Conservation (phyloP, 2,113 vertebrate species). For the Eretmochelys imbricata region DNA sequence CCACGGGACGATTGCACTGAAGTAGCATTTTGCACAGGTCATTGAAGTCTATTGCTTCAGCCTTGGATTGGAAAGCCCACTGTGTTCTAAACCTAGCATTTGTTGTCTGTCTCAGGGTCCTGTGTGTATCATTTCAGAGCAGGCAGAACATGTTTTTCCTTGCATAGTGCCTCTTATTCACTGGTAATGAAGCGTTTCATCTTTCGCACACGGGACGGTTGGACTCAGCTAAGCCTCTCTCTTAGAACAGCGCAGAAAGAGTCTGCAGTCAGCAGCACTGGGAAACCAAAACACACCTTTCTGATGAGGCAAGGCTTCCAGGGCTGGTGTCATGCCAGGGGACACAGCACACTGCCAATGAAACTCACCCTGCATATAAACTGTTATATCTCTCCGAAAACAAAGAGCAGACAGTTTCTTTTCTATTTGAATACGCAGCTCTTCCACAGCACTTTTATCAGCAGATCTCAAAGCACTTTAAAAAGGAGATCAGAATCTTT, state of each 20-base stretch:
- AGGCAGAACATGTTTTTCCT: neutral
- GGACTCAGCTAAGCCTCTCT: neutral
- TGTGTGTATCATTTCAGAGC: neutral
- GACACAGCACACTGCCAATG: neutral
- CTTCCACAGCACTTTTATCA: neutral
- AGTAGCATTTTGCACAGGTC: neutral
- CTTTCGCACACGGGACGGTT: neutral
- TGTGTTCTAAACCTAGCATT: neutral
- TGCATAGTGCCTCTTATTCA: neutral
- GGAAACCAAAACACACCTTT: neutral
- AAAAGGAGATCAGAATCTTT: neutral
- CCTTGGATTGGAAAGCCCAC: neutral
- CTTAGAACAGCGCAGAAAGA: neutral
- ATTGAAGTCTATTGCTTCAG: neutral
- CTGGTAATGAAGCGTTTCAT: neutral
- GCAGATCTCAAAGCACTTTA: neutral
- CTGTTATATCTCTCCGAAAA: neutral
- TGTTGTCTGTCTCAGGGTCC: neutral
- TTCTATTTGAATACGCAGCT: neutral
- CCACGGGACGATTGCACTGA: neutral
- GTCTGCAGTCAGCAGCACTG: neutral
- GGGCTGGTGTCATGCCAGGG: neutral
- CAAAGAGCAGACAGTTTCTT: neutral
- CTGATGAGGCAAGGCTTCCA: neutral
- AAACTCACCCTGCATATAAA: neutral